Percentiles rank a stretch among this genome's conserved stretches.
Evolutionary conservation across 2,888 invertebrate genomes (phyloP).

Genomic region (Parochlus steinenii): DNA sequence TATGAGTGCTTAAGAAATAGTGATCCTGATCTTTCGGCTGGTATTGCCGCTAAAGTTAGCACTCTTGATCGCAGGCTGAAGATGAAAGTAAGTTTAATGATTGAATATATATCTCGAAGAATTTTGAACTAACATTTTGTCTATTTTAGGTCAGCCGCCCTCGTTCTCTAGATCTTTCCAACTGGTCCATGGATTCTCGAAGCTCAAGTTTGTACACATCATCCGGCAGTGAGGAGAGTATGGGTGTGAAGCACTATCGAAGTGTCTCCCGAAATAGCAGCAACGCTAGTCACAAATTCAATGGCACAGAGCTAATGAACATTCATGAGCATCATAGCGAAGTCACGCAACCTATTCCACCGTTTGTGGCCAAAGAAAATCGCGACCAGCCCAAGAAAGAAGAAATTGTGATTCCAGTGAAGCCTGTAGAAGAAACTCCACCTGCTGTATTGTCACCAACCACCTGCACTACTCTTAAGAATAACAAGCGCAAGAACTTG

Average conservation of each 20-base stretch:
- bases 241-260: slow-evolving; percentile 45
- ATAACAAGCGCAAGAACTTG: slow-evolving; percentile 20
- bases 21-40: slow-evolving; percentile 69
- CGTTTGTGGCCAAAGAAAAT: slow-evolving; percentile 21
- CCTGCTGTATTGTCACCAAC: background rate
- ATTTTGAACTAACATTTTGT: too few species aligned
- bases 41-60: slow-evolving; percentile 67
- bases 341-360: too few species aligned
- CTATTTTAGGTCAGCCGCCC: slow-evolving; percentile 46
- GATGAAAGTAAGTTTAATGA: slow-evolving; percentile 69
- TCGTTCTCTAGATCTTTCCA: slow-evolving; percentile 63
- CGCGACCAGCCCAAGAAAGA: slow-evolving; percentile 22
- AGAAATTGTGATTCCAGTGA: slow-evolving; percentile 17
- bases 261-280: slow-evolving; percentile 61
- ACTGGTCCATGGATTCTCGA: slow-evolving; percentile 76
- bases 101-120: too few species aligned
- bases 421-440: slow-evolving; percentile 13
- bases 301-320: slow-evolving; percentile 30
- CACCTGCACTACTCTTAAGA: slow-evolving; percentile 21
- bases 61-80: slow-evolving; percentile 63
- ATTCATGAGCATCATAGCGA: too few species aligned
- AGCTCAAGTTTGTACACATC: slow-evolving; percentile 68
- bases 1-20: slow-evolving; percentile 56
- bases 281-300: slow-evolving; percentile 48
- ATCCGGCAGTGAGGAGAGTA: slow-evolving; percentile 72